These are phyloP conservation scores for Scaptomyza hsui DNA, from an alignment of 1,140 invertebrate species.

Conservation along the genomic window DNA sequence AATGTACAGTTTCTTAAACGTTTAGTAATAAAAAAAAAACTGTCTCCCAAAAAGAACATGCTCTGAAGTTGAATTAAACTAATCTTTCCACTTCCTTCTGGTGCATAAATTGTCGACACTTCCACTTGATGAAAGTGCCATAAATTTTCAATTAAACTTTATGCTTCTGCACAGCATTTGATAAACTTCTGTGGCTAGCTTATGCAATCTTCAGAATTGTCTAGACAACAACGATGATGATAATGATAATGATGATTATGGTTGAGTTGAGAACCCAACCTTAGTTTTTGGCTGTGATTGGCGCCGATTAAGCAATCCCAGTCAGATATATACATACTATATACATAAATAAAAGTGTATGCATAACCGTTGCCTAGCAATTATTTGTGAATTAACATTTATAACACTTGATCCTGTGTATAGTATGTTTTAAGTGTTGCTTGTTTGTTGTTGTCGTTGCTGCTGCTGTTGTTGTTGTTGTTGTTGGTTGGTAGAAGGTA, in stretches of 20 bases:
- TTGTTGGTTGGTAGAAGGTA: slow-evolving; percentile 23
- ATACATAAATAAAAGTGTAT: slow-evolving; percentile 19
- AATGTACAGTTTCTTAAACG: no score
- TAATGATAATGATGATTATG: not conserved
- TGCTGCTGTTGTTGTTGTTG: not conserved
- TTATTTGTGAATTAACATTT: slow-evolving; percentile 83
- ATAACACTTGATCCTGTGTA: slow-evolving; percentile 81
- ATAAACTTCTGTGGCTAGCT: slow-evolving; percentile 27
- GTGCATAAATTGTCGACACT: slow-evolving; percentile 10
- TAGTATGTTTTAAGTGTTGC: no score
- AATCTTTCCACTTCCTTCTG: not conserved
- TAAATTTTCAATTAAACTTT: slow-evolving; percentile 78
- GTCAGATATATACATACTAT: not conserved
- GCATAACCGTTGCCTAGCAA: slow-evolving; percentile 51
- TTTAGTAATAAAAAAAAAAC: no score
- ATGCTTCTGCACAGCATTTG: slow-evolving; percentile 41
- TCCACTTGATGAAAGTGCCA: slow-evolving; percentile 68
- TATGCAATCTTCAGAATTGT: slow-evolving; percentile 23
- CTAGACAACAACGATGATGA: slow-evolving; percentile 31
- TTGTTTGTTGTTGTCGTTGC: not conserved
- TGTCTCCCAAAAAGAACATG: no score
- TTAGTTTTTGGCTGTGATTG: slow-evolving; percentile 59
- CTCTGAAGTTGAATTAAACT: not conserved
- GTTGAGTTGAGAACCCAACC: slow-evolving; percentile 26
- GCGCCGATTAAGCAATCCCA: slow-evolving; percentile 73